A percentile compares a stretch with the other conserved stretches of the same genome.
Evolutionary conservation across 1,140 invertebrate genomes (phyloP).

Genomic region (Luehdorfia chinensis): DNA sequence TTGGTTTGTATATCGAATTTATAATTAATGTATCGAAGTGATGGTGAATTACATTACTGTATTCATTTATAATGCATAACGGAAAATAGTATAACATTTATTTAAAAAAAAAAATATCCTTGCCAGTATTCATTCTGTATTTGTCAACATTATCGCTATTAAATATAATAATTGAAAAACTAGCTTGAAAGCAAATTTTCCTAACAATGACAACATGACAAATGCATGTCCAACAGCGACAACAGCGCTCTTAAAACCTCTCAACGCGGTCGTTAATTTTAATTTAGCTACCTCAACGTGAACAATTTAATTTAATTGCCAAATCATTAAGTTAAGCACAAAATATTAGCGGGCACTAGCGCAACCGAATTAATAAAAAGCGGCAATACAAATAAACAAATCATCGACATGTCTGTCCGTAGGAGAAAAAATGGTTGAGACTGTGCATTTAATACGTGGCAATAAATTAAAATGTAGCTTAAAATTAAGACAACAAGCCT

Average conservation of each 20-base stretch:
- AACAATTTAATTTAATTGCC: constrained; percentile 76
- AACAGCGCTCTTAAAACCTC: constrained; percentile 43
- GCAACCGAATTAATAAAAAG: constrained; percentile 59
- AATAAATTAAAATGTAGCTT: constrained; percentile 73
- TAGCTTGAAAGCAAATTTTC: constrained; percentile 9
- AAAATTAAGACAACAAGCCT: constrained; percentile 77
- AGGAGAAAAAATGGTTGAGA: constrained; percentile 61
- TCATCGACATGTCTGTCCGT: constrained; percentile 56
- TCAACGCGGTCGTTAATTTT: constrained; percentile 59
- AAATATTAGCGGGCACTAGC: constrained; percentile 68
- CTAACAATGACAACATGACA: constrained; percentile 33
- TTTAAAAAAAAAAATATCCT: no score
- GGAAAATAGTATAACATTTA: no score
- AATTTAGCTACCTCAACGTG: constrained; percentile 71
- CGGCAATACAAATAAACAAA: constrained; percentile 62
- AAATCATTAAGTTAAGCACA: constrained; percentile 76
- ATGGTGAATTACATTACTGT: no score
- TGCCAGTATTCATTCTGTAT: no score
- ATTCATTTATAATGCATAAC: no score
- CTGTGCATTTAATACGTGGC: constrained; percentile 64
- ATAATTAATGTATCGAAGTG: constrained; percentile 49
- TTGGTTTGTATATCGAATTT: constrained; percentile 61
- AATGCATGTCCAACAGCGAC: constrained; percentile 38
- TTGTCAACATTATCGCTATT: no score
- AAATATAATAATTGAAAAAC: no score